Percentiles rank a stretch among this genome's conserved stretches.
Conservation (phyloP, 2,113 vertebrate species). For the Hucho hucho region DNA sequence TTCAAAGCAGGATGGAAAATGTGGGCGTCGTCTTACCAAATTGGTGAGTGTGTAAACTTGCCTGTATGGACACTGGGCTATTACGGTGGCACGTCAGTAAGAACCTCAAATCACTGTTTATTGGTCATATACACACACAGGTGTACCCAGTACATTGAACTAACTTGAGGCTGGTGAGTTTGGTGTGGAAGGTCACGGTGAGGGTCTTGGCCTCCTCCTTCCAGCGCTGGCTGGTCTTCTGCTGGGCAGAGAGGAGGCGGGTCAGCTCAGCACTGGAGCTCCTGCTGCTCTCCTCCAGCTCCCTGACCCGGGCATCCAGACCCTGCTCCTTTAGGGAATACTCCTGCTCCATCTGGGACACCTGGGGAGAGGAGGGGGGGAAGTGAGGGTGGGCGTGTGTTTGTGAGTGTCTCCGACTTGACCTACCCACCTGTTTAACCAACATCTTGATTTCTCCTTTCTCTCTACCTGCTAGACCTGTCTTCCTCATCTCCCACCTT, state of each 20-base stretch:
- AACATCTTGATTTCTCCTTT: too few species aligned
- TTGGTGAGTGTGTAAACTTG: too few species aligned
- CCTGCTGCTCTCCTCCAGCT: constrained; percentile 84
- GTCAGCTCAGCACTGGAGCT: constrained; percentile 80
- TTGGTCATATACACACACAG: too few species aligned
- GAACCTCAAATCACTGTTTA: too few species aligned
- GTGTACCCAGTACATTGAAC: constrained; percentile 32
- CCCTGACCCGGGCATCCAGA: constrained; percentile 78
- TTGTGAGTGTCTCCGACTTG: background rate
- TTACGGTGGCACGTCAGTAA: too few species aligned
- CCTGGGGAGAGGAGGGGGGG: constrained; percentile 62
- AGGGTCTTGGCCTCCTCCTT: constrained; percentile 86
- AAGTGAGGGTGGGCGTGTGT: too few species aligned
- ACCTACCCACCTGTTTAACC: background rate
- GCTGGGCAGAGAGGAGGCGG: constrained; percentile 82
- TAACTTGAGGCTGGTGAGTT: constrained; percentile 82
- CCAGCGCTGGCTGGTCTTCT: constrained; percentile 84
- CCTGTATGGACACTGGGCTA: too few species aligned
- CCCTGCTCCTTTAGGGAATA: constrained; percentile 81
- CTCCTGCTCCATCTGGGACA: constrained; percentile 87
- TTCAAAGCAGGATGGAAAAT: too few species aligned
- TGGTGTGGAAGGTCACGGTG: constrained; percentile 77
- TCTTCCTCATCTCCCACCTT: too few species aligned
- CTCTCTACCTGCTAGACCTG: too few species aligned
- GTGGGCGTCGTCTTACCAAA: too few species aligned